Evolutionary conservation across 2,888 invertebrate species (phyloP), one percentile per base, ranked within the genome.

Genomic region (Ditylenchus weischeri): DNA sequence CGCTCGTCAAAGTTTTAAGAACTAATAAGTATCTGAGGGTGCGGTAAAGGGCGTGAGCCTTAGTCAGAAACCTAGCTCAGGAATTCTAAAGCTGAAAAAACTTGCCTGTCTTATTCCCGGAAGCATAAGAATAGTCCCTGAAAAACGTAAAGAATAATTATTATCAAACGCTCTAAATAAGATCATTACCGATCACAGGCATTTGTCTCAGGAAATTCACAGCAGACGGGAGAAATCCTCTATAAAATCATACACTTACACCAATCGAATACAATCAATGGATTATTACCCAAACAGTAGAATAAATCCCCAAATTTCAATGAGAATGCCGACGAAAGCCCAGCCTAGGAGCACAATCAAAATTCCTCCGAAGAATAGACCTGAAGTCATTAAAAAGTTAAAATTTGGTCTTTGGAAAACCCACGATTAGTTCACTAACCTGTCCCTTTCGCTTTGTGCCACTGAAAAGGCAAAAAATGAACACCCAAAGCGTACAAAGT

Each of bases 151-250:
- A 43, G 3, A 11, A 38, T 38, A 6, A 10, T 13, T 13, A 10
- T 43, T 15, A 10, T 13, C 2, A 43, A 11, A 43, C 15, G 43
- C 15, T 8, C 15, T 8, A 43, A 43, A 43, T 8, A 43, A 43
- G 15, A 43, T 2, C 8, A 10, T 43, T 43, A 43, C 95, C 94
- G 69, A 98, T 84, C 10, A 95, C 87, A 64, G 98, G 96, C 70
- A 98, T 89, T 85, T 93, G 88, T 81, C 94, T 87, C 75, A 98
- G 85, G 85, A 98, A 95, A 84, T 94, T 94, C 51, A 98, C 88
- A 50, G 92, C 94, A 10, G 93, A 92, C 23, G 96, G 96, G 85
- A 98, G 89, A 86, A 98, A 96, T 35, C 95, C 95, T 86, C 96
- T 95, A 88, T 69, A 88, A 75, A 68, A 60, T 36, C 29, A 18